Percentiles rank a stretch among this genome's conserved stretches.
phyloP scores from a whole-genome alignment of 1,140 invertebrate genomes.

The Lepidurus packardi region DNA sequence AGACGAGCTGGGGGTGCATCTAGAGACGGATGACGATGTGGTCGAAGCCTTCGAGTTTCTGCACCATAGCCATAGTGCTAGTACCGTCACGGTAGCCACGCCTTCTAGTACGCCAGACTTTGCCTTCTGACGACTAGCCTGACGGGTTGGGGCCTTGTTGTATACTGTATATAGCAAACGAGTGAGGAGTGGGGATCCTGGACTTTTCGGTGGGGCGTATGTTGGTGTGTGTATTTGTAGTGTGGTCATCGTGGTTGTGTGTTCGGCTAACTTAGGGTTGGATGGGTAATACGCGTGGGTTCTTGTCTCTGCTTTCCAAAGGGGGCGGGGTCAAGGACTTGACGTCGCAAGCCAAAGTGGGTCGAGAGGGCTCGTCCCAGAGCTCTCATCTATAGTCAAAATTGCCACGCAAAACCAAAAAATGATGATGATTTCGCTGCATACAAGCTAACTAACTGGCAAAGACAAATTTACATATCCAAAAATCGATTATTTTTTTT shows the following conservation, averaged over 20 bases:
- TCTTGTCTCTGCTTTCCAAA: neutral
- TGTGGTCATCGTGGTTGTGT: conserved; percentile 14
- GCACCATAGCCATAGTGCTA: conserved; percentile 1
- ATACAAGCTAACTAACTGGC: neutral
- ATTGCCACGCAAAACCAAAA: conserved; percentile 19
- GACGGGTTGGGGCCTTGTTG: neutral
- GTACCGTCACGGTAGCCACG: neutral
- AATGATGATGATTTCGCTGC: neutral
- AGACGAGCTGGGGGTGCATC: neutral
- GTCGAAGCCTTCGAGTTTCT: neutral
- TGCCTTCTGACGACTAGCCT: neutral
- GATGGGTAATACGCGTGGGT: neutral
- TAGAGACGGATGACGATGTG: conserved; percentile 14
- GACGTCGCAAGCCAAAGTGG: neutral
- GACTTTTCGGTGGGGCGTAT: neutral
- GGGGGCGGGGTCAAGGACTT: neutral
- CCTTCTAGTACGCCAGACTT: conserved; percentile 13
- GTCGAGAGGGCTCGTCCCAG: neutral
- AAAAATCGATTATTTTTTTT: neutral
- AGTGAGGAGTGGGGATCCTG: neutral
- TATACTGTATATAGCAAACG: neutral
- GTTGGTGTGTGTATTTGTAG: neutral
- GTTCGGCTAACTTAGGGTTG: neutral
- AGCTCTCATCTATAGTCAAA: neutral
- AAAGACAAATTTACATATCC: neutral